Percentiles rank a stretch among this genome's conserved stretches.
phyloP scores from a whole-genome alignment of 53 echinoderm and acorn worm species.

The Arbacia lixula region DNA sequence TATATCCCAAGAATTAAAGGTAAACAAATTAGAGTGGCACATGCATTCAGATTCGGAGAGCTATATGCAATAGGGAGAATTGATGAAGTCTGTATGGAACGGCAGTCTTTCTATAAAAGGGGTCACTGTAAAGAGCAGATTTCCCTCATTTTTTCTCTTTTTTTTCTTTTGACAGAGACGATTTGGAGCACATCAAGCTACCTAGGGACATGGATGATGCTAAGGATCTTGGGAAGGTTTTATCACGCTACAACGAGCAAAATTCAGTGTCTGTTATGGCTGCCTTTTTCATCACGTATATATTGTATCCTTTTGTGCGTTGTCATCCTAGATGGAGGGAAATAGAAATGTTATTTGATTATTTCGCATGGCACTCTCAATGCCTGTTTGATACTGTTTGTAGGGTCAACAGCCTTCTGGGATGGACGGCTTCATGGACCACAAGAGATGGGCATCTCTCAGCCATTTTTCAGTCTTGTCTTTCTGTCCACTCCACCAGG shows the following conservation, averaged over 20 bases:
- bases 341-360: too few relatives aligned
- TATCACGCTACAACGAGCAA: slow-evolving; percentile 87
- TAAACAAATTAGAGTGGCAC: too few relatives aligned
- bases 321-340: too few relatives aligned
- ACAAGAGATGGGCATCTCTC: too few relatives aligned
- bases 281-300: slow-evolving; percentile 93
- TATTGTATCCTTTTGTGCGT: slow-evolving; percentile 97
- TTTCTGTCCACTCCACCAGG: too few relatives aligned
- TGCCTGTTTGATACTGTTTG: too few relatives aligned
- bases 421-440: too few relatives aligned
- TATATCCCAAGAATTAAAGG: too few relatives aligned
- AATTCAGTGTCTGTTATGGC: slow-evolving; percentile 82
- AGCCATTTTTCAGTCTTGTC: too few relatives aligned
- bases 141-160: neutral
- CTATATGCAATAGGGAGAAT: neutral
- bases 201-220: slow-evolving; percentile 94
- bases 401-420: too few relatives aligned
- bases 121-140: neutral
- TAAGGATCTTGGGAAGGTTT: slow-evolving; percentile 90
- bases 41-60: neutral
- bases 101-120: neutral
- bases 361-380: too few relatives aligned
- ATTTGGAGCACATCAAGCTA: slow-evolving; percentile 85
- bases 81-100: neutral
- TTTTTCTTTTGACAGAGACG: slow-evolving; percentile 76